Evolutionary conservation across 37 sponge, comb jelly and placozoan genomes (phyloP), one percentile per base, ranked within the genome.

Genomic region (Cliona cf. orientalis): DNA sequence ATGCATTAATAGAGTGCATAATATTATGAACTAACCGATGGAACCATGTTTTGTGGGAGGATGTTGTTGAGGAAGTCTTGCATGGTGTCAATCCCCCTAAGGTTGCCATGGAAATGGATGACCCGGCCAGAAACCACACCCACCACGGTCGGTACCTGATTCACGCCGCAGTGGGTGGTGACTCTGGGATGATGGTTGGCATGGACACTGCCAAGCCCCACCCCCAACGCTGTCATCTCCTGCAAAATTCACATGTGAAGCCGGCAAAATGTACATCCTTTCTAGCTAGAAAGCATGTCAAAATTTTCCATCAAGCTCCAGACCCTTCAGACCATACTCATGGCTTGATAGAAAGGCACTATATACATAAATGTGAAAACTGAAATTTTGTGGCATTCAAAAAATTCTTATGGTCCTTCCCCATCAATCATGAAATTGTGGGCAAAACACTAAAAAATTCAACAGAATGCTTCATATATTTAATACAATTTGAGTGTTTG

Each of bases 131-230:
- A 68, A 19, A 79, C 73, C 55, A 91, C 84, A 26, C 68, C 73
- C 69, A 91, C 84, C 28, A 91, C 36, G 2, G 89, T 23, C 0
- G 92, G 92, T 1, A 87, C 89, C n/a, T 63, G 26, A 35, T 45
- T 57, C 39, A 91, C 89, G 0, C 89, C 67, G 33, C 86, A 80
- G 53, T 83, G 65, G 36, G 40, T 31, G 31, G 63, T 40, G 28
- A 91, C 60, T 33, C 33, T 46, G 23, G 69, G 66, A 22, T 58
- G 72, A 12, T 37, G 31, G 57, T 26, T 34, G 0, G 76, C 57
- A 34, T 83, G 73, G 17, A 91, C 80, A 57, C 78, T 91, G 0
- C 83, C 89, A 59, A 87, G 59, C 0, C 84, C 79, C 12, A 91
- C 66, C 19, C 84, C 80, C 33, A 61, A 57, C 1, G 55, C 17